These are phyloP conservation scores for Bufo gargarizans DNA, from an alignment of 2,113 vertebrate species.

Conservation along the genomic window DNA sequence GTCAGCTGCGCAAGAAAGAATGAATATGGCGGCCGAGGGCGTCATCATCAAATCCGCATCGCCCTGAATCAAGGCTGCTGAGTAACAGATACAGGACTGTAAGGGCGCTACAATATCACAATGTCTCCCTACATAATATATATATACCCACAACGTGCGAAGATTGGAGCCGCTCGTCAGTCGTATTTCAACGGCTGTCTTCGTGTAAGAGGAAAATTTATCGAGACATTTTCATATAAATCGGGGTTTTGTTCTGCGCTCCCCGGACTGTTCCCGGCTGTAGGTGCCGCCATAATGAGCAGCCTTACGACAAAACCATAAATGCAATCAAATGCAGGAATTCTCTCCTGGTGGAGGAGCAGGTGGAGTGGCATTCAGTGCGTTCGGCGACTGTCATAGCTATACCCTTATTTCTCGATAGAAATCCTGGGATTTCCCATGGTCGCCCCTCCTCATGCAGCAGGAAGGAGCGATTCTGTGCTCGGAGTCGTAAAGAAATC, in stretches of 20 bases:
- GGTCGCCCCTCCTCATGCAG: no score
- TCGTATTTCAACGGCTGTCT: not conserved
- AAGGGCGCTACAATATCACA: no score
- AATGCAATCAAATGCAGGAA: not conserved
- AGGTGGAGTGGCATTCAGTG: not conserved
- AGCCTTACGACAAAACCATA: not conserved
- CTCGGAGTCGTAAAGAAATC: not conserved
- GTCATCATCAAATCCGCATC: no score
- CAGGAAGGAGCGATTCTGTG: not conserved
- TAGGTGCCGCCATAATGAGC: not conserved
- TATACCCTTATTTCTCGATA: no score
- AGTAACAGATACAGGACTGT: no score
- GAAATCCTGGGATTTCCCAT: no score
- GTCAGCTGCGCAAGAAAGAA: not conserved
- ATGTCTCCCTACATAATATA: no score
- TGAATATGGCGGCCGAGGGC: not conserved
- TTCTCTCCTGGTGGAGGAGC: not conserved
- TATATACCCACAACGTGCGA: no score
- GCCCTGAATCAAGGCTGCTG: no score
- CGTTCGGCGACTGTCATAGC: not conserved
- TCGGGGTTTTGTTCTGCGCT: not conserved
- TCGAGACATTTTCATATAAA: slow-evolving; percentile 18
- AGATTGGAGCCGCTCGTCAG: not conserved
- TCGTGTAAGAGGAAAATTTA: not conserved
- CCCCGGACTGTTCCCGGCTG: not conserved